These are phyloP conservation scores for Heterohyrax brucei DNA, from an alignment of 2,797 vertebrate species.

Conservation along the genomic window DNA sequence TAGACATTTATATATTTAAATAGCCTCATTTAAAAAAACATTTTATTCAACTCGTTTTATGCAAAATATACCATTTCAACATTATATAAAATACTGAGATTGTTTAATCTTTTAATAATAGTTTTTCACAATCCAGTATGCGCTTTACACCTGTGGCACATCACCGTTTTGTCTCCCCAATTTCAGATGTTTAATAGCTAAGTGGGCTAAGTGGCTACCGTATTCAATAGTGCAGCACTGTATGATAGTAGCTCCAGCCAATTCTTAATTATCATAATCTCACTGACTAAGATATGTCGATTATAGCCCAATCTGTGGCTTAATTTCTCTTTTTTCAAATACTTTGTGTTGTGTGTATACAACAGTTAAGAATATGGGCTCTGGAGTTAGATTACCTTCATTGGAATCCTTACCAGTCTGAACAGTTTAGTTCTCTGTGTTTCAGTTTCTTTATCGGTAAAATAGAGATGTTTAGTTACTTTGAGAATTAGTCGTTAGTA, in stretches of 20 bases:
- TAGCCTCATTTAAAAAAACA: constrained; percentile 40
- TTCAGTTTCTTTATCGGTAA: constrained; percentile 41
- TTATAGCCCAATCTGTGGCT: not conserved
- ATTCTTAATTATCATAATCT: not conserved
- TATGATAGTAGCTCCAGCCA: not conserved
- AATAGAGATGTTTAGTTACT: constrained; percentile 2
- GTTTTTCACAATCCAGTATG: constrained; percentile 35
- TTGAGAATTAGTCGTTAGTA: constrained; percentile 55
- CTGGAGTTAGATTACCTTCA: not conserved
- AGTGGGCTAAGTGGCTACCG: not conserved
- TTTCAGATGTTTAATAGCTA: constrained; percentile 34
- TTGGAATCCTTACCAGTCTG: constrained; percentile 31
- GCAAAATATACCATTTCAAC: constrained; percentile 52
- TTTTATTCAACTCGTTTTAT: constrained; percentile 46
- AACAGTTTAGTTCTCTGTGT: not conserved
- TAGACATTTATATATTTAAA: not conserved
- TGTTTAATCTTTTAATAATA: constrained; percentile 46
- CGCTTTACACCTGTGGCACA: constrained; percentile 44
- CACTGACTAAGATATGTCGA: constrained; percentile 44
- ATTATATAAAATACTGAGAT: constrained; percentile 56
- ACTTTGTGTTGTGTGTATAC: constrained; percentile 27
- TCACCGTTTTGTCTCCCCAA: constrained; percentile 14
- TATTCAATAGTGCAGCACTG: not conserved
- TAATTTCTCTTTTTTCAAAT: constrained; percentile 27
- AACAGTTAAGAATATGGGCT: constrained; percentile 6